phyloP scores from a whole-genome alignment of 2,888 invertebrate genomes.

The Lagria hirta region DNA sequence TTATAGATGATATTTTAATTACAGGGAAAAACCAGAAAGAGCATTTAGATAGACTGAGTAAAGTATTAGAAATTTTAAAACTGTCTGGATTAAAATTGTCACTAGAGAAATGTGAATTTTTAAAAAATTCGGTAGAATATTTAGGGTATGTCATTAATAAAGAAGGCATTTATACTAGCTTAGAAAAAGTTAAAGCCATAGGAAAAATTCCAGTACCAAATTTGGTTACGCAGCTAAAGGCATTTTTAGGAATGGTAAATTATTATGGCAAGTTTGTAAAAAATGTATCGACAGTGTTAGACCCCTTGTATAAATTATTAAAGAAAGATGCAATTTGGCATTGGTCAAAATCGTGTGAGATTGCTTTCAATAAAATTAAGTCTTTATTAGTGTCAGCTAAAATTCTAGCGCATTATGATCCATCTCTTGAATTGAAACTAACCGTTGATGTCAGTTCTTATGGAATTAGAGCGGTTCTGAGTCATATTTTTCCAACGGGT shows the following conservation, averaged over 20 bases:
- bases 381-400: slow-evolving; percentile 2
- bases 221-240: slow-evolving; percentile 30
- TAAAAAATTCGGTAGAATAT: slow-evolving; percentile 31
- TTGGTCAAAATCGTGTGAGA: slow-evolving; percentile 22
- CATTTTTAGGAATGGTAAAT: slow-evolving; percentile 38
- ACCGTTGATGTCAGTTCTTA: too few relatives aligned
- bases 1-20: slow-evolving; percentile 34
- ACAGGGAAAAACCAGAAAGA: slow-evolving; percentile 19
- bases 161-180: slow-evolving; percentile 32
- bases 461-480: too few relatives aligned
- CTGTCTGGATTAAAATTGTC: slow-evolving; percentile 24
- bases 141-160: slow-evolving; percentile 35
- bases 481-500: too few relatives aligned
- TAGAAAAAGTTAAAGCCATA: slow-evolving; percentile 33
- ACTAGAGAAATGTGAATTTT: slow-evolving; percentile 34
- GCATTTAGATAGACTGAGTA: slow-evolving; percentile 17
- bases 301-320: slow-evolving; percentile 20
- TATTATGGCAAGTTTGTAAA: slow-evolving; percentile 45
- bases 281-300: slow-evolving; percentile 29
- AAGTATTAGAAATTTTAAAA: slow-evolving; percentile 28
- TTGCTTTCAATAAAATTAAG: slow-evolving; percentile 15
- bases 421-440: too few relatives aligned
- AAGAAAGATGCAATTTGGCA: slow-evolving; percentile 17
- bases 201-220: slow-evolving; percentile 28
- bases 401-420: slow-evolving; percentile 20